phyloP scores from a whole-genome alignment of 2,888 invertebrate species.

The Cheilosia scutellata region DNA sequence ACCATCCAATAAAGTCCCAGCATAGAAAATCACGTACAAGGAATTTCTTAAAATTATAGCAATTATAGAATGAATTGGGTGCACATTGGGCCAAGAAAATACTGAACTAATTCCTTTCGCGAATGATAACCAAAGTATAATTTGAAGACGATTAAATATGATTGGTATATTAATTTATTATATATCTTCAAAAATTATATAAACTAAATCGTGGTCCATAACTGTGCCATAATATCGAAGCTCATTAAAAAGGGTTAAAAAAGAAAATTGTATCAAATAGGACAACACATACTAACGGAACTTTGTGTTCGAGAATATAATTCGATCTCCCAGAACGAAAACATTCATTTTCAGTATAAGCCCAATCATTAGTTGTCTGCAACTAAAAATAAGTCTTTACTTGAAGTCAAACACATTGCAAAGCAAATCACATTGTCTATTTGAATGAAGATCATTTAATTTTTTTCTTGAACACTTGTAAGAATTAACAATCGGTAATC shows the following conservation, averaged over 20 bases:
- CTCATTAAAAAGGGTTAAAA: background rate
- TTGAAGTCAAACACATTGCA: too few relatives aligned
- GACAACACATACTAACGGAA: background rate
- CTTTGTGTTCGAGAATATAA: background rate
- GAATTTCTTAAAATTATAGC: constrained; percentile 70
- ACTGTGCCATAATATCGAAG: too few relatives aligned
- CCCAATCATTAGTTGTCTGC: too few relatives aligned
- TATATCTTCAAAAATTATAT: background rate
- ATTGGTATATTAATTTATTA: constrained; percentile 71
- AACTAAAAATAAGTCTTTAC: too few relatives aligned
- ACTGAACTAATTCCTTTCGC: constrained; percentile 53
- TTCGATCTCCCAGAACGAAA: background rate
- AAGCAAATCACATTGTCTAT: too few relatives aligned
- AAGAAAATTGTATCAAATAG: background rate
- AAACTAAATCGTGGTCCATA: background rate
- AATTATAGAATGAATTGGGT: constrained; percentile 68
- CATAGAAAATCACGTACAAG: constrained; percentile 66
- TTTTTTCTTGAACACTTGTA: too few relatives aligned
- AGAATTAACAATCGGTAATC: too few relatives aligned
- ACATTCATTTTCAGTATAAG: too few relatives aligned
- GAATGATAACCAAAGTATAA: constrained; percentile 63
- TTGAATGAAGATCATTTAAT: too few relatives aligned
- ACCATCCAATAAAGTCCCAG: constrained; percentile 5
- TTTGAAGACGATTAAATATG: constrained; percentile 61
- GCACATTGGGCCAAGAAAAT: constrained; percentile 59